Conservation (phyloP, 2,888 invertebrate species). For the Sminthurinus aureus region DNA sequence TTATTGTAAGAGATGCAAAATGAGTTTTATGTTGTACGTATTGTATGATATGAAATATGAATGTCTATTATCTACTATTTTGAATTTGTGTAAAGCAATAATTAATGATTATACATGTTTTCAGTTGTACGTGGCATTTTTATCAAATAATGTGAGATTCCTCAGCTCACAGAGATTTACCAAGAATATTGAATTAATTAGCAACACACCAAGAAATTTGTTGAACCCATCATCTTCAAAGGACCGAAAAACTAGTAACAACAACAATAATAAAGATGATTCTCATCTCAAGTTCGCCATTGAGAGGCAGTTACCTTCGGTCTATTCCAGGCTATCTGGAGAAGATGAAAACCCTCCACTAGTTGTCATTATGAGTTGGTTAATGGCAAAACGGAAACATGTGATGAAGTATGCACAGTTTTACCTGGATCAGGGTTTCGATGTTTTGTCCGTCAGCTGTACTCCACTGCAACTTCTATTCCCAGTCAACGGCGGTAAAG, state of each 20-base stretch:
- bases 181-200: constrained; percentile 1
- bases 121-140: background rate
- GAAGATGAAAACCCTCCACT: constrained; percentile 64
- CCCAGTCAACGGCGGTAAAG: constrained; percentile 68
- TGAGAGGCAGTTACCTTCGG: too few relatives aligned
- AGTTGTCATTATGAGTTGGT: constrained; percentile 84
- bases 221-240: background rate
- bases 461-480: constrained; percentile 86
- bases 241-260: background rate
- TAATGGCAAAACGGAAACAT: constrained; percentile 82
- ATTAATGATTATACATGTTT: too few relatives aligned
- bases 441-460: constrained; percentile 79
- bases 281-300: too few relatives aligned
- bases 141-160: background rate
- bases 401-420: constrained; percentile 80
- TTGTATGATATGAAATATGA: too few relatives aligned
- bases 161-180: background rate
- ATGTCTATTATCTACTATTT: too few relatives aligned
- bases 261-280: too few relatives aligned
- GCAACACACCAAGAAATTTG: background rate
- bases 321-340: background rate
- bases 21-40: background rate
- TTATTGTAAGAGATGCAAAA: background rate
- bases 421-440: constrained; percentile 84
- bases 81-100: too few relatives aligned